A percentile compares a stretch with the other conserved stretches of the same genome.
Conservation (phyloP, 2,113 vertebrate genomes). For the Barnardius zonarius region DNA sequence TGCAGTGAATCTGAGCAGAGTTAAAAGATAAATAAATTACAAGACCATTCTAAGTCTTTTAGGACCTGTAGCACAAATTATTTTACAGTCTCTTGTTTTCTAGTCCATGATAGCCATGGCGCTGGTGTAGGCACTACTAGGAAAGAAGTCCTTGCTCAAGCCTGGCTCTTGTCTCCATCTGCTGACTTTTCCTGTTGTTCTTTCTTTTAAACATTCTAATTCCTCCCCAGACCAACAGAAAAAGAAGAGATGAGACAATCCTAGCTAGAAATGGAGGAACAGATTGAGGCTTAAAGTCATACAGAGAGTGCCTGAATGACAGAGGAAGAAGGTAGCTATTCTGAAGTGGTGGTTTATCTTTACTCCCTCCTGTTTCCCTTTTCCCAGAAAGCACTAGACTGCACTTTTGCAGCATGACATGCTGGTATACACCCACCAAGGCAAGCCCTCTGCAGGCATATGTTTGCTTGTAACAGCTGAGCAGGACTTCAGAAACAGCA, state of each 20-base stretch:
- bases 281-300: background rate
- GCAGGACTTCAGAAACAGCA: background rate
- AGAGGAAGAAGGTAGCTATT: background rate
- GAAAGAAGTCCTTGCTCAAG: background rate
- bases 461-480: background rate
- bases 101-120: background rate
- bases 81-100: background rate
- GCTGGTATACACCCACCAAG: background rate
- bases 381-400: background rate
- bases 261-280: background rate
- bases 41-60: background rate
- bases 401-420: background rate
- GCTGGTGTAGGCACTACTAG: background rate
- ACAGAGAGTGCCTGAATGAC: background rate
- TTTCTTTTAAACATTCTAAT: background rate
- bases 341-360: background rate
- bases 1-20: conserved; percentile 74
- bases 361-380: background rate
- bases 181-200: background rate
- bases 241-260: background rate
- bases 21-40: background rate
- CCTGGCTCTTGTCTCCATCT: background rate
- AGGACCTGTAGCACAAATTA: background rate
- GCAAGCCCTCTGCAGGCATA: background rate
- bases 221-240: background rate